Evolutionary conservation across 2,797 vertebrate species (phyloP).

Genomic region (Enteromius paludinosus): DNA sequence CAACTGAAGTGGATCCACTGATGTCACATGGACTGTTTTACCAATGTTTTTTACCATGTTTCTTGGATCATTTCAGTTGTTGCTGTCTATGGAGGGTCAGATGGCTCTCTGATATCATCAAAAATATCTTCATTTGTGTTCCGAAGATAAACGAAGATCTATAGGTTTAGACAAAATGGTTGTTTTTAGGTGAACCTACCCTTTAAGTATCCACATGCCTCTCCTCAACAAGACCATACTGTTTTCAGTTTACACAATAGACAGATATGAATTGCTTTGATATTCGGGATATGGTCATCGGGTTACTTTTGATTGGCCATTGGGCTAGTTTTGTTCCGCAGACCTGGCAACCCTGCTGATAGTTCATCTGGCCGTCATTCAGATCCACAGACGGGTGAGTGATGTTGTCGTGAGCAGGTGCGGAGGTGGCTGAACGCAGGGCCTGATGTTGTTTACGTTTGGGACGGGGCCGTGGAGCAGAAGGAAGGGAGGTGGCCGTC

Average conservation of each 20-base stretch:
- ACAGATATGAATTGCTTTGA: neutral
- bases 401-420: conserved; percentile 18
- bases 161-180: too few relatives aligned
- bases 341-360: neutral
- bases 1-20: too few relatives aligned
- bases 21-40: too few relatives aligned
- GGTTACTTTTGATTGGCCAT: neutral
- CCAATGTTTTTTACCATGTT: too few relatives aligned
- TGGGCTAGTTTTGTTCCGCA: neutral
- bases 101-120: too few relatives aligned
- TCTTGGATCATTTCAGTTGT: too few relatives aligned
- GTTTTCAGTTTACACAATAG: neutral
- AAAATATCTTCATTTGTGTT: too few relatives aligned
- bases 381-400: neutral
- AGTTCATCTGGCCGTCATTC: neutral
- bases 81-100: too few relatives aligned
- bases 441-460: conserved; percentile 70
- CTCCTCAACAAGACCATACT: neutral
- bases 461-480: conserved; percentile 70
- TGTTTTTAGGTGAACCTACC: too few relatives aligned
- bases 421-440: conserved; percentile 19
- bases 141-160: too few relatives aligned
- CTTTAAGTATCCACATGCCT: neutral
- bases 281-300: neutral
- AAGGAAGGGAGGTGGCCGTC: conserved; percentile 71